Base-by-base conservation (phyloP, 2,113 vertebrate genomes). In the Kryptolebias marmoratus region DNA sequence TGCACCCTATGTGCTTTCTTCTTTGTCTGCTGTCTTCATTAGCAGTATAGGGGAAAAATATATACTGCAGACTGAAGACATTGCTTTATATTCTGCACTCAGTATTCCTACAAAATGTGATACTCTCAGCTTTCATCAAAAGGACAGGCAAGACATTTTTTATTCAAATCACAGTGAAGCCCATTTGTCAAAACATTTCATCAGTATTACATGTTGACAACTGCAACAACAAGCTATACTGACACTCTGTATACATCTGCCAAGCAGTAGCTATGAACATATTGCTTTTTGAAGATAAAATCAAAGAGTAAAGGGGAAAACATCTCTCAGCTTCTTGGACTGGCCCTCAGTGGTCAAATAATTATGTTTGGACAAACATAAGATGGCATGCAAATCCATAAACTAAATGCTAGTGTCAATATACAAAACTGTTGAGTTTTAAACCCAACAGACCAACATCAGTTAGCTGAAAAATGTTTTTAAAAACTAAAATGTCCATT, bases 161-260 rank as follows among this genome's bases (percentile, higher is more conserved):
- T 74, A 70, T 71, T 87, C 69, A 70, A 71, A 73, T 78, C 81
- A 73, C 54, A 73, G 60, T 31, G 45, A 62, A 63, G 44, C 63
- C 49, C 3, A 70, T 79, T 76, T 68, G 63, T 78, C 60, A 70
- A 68, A 78, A 66, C 64, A 61, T 87, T 83, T 86, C 69, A 73
- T 81, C 71, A 49, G 61, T 45, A 59, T 75, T 63, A 42, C 22
- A 71, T 11, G 13, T 30, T 79, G 80, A 48, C 64, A 77, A 59
- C 67, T 50, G 44, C 53, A 50, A 74, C 73, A 77, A 30, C 58
- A 76, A 68, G 81, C n/a, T 57, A 13, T 44, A 45, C 39, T 73
- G 73, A 27, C 61, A 65, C 12, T 30, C 54, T 14, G 32, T 54
- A 67, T 52, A 22, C 58, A 70, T 68, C 53, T 63, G 53, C 75